Base-by-base conservation (phyloP, 2,113 vertebrate species). In the Alexandromys fortis region DNA sequence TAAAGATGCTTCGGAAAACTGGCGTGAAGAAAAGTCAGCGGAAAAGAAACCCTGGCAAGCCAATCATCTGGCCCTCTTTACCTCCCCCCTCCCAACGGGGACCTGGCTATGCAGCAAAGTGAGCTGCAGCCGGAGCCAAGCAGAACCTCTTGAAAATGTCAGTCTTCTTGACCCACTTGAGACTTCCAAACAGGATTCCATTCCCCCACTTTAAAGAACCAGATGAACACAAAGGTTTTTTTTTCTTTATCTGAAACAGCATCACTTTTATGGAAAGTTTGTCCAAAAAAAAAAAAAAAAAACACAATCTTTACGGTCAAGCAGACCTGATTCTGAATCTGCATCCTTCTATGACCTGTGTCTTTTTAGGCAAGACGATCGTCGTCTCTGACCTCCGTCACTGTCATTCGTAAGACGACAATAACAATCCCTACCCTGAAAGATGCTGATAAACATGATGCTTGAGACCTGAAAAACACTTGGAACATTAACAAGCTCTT, bases 1-100 rank as follows among this genome's bases (percentile, higher is more conserved):
- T 88, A 92, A 87, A 90, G 87, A 94, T 94, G 70, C 93, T 94
- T 91, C 70, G 55, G 90, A 52, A 89, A 93, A 92, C 86, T 38
- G 42, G 83, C 83, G 73, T 86, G 68, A 92, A 38, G 22, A 75
- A 88, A 85, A 95, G 58, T 85, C 61, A 28, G 58, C 94, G 76
- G 86, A 76, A 88, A 55, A 55, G 52, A 92, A 87, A 72, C 67
- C 72, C 79, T 63, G 19, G 92, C 65, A 94, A 96, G 85, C 87
- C 89, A n/a, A 1, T 96, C 94, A 55, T 55, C 79, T 76, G 92
- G 70, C 52, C n/a, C 6, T 86, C 90, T 68, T 89, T 65, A 5
- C 68, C 63, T 3, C 7, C 70, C 47, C 28, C 49, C 14, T 2
- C 61, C 35, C 9, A 13, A 9, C 0, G 0, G 68, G 61, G 38